A percentile compares a stretch with the other conserved stretches of the same genome.
phyloP scores from a whole-genome alignment of 1,140 invertebrate genomes.

The Brachionus rubens region DNA sequence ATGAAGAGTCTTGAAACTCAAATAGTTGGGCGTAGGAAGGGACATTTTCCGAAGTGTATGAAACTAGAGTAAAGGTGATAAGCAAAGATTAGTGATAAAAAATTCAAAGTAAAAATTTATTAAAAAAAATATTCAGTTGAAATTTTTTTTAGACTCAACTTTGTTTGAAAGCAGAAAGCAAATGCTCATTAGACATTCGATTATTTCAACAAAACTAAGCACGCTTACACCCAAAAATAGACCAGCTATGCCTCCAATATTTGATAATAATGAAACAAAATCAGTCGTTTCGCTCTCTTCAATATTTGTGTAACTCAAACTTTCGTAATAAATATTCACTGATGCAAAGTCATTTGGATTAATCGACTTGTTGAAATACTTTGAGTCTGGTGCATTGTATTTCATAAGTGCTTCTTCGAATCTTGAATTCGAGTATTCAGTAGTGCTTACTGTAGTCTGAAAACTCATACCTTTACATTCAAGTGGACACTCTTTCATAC shows the following conservation, averaged over 20 bases:
- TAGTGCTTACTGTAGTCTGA: not conserved
- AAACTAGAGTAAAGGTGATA: too few relatives aligned
- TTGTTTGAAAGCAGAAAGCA: too few relatives aligned
- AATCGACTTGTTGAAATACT: not conserved
- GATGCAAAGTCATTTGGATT: not conserved
- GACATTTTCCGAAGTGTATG: too few relatives aligned
- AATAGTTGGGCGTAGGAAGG: too few relatives aligned
- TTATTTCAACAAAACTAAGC: conserved; percentile 4
- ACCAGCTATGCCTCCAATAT: not conserved
- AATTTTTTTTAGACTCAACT: too few relatives aligned
- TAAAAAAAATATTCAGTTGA: too few relatives aligned
- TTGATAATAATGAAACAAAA: not conserved
- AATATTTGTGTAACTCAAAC: not conserved
- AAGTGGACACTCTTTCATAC: conserved; percentile 1
- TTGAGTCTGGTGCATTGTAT: not conserved
- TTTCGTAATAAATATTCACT: conserved; percentile 6
- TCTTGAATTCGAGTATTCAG: not conserved
- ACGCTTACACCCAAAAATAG: conserved; percentile 38
- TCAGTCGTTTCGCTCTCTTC: not conserved
- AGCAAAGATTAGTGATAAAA: too few relatives aligned
- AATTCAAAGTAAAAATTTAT: too few relatives aligned
- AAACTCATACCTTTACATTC: not conserved
- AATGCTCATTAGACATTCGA: not conserved
- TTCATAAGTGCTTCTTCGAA: not conserved
- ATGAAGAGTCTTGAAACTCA: too few relatives aligned